Evolutionary conservation across 2,797 vertebrate genomes (phyloP), one percentile per base, ranked within the genome.

Genomic region (Stomatorhinus walkeri): DNA sequence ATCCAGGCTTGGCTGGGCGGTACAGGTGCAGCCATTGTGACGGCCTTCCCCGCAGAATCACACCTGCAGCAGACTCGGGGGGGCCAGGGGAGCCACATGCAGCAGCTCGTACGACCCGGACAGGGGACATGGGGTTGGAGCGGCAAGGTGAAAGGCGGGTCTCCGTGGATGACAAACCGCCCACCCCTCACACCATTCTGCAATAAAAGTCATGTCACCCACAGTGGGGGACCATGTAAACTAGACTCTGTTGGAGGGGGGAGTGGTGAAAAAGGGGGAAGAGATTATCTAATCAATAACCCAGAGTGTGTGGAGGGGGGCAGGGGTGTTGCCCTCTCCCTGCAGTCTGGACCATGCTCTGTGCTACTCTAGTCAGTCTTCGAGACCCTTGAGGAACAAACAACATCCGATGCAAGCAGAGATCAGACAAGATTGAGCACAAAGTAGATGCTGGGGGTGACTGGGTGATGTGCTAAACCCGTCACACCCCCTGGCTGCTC

Each of bases 211-310:
- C 54, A 61, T 93, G 92, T 93, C 16, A 79, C 88, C 92, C 90
- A n/a, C 95, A 92, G 94, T 93, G 85, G 95, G 95, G 93, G 93
- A 90, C 36, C 89, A 87, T 94, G 94, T 94, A 94, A 95, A 87
- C 92, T 92, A 93, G 91, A 93, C 90, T 91, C 91, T 93, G 76
- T 46, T 43, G 40, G 40, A 46, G 19, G 36, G 76, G 76, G 76
- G 19, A 81, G 40, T 46, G 19, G 76, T 81, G 76, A n/a, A 8
- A 46, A 46, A 94, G 94, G 93, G 95, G 91, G 94, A 92, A 93
- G 90, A 93, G 93, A 95, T 96, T 96, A 96, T 96, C 94, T 93
- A 95, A 96, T 96, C 96, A 96, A 96, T 96, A 96, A 56, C 88
- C 93, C 89, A 92, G 92, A 91, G 90, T 91, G 92, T 92, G 92